A percentile compares a stretch with the other conserved stretches of the same genome.
Evolutionary conservation across 1,140 invertebrate genomes (phyloP).

Genomic region (Hirudo medicinalis): DNA sequence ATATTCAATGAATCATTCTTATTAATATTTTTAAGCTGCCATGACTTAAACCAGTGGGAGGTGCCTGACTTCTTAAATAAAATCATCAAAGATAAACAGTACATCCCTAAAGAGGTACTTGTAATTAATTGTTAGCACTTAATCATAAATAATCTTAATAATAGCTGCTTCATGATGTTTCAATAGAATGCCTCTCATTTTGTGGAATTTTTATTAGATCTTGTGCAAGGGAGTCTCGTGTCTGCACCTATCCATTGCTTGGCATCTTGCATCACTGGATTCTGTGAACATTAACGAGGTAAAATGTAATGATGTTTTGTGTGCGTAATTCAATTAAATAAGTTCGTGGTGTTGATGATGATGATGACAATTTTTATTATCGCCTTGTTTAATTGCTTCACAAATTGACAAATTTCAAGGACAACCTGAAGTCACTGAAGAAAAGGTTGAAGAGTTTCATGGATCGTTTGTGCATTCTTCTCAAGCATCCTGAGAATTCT

Average conservation of each 20-base stretch:
- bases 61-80: slow-evolving; percentile 73
- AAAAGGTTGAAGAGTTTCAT: slow-evolving; percentile 60
- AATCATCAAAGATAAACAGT: slow-evolving; percentile 57
- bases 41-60: slow-evolving; percentile 69
- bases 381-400: too few relatives aligned
- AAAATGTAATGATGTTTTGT: too few relatives aligned
- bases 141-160: too few relatives aligned
- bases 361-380: too few relatives aligned
- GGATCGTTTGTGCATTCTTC: slow-evolving; percentile 46
- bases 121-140: too few relatives aligned
- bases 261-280: slow-evolving; percentile 70
- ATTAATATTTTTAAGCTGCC: slow-evolving; percentile 51
- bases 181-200: too few relatives aligned
- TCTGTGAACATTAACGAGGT: slow-evolving; percentile 47
- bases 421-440: slow-evolving; percentile 44
- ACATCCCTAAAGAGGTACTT: slow-evolving; percentile 48
- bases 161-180: too few relatives aligned
- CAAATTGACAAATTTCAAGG: slow-evolving; percentile 27
- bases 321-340: too few relatives aligned
- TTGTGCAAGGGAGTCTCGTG: slow-evolving; percentile 74
- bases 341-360: too few relatives aligned
- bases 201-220: slow-evolving; percentile 46
- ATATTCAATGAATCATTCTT: slow-evolving; percentile 11
- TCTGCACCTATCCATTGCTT: slow-evolving; percentile 74
- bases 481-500: slow-evolving; percentile 41